These are phyloP conservation scores for Pterostichus madidus DNA, from an alignment of 2,888 invertebrate genomes.

Conservation along the genomic window DNA sequence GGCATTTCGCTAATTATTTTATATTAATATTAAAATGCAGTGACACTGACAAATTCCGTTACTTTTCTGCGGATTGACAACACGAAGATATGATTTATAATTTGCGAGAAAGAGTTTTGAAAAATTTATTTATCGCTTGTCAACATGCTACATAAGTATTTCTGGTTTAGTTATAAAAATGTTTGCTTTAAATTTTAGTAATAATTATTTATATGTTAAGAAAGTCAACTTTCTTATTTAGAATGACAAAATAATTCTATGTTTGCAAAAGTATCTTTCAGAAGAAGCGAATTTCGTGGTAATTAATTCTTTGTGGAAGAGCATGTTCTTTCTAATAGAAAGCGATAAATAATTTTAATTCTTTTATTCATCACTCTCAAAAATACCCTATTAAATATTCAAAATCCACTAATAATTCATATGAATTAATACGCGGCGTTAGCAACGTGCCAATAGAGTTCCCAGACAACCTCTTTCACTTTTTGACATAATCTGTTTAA, in stretches of 20 bases:
- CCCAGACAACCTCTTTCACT: slow-evolving; percentile 32
- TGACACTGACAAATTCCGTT: slow-evolving; percentile 45
- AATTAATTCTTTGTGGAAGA: slow-evolving; percentile 32
- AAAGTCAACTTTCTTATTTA: slow-evolving; percentile 50
- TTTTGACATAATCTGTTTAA: slow-evolving; percentile 49
- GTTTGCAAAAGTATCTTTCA: slow-evolving; percentile 20
- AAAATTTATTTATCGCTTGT: slow-evolving; percentile 27
- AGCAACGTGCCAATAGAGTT: slow-evolving; percentile 15
- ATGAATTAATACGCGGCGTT: slow-evolving; percentile 7
- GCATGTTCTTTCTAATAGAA: slow-evolving; percentile 48
- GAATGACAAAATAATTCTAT: slow-evolving; percentile 43
- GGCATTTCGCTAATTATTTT: slow-evolving; percentile 56
- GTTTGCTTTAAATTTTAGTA: slow-evolving; percentile 47
- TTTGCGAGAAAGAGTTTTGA: slow-evolving; percentile 26
- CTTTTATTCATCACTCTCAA: slow-evolving; percentile 44
- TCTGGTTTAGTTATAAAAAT: slow-evolving; percentile 24
- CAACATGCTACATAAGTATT: slow-evolving; percentile 19
- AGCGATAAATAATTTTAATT: slow-evolving; percentile 52
- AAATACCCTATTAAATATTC: slow-evolving; percentile 49
- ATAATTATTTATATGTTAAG: slow-evolving; percentile 47
- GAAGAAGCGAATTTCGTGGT: slow-evolving; percentile 43
- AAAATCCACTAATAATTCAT: slow-evolving; percentile 28
- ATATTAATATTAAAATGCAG: slow-evolving; percentile 57
- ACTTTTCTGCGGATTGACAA: slow-evolving; percentile 45
- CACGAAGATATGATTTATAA: slow-evolving; percentile 54